Evolutionary conservation across 1,140 invertebrate genomes (phyloP).

Genomic region (Dendroctonus ponderosae): DNA sequence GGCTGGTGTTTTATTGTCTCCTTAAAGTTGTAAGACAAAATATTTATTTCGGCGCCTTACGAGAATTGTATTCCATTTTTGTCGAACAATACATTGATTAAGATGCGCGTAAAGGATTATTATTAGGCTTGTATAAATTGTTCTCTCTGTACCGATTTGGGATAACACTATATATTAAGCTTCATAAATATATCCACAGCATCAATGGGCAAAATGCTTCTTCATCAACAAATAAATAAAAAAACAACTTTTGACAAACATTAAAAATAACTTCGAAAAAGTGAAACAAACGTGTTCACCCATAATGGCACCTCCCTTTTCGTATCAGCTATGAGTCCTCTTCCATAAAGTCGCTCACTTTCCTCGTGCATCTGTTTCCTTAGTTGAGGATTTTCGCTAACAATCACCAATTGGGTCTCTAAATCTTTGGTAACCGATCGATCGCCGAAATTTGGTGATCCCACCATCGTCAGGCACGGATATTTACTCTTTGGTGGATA

Average conservation of each 20-base stretch:
- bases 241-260: neutral
- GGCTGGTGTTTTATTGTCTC: neutral
- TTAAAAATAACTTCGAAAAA: conserved; percentile 64
- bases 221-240: neutral
- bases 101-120: too few species aligned
- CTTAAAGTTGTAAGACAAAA: neutral
- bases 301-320: conserved; percentile 58
- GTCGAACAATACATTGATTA: too few species aligned
- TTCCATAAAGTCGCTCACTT: conserved; percentile 62
- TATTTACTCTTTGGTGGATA: conserved; percentile 64
- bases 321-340: conserved; percentile 57
- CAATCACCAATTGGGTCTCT: conserved; percentile 87
- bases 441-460: conserved; percentile 95
- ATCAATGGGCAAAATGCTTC: too few species aligned
- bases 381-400: conserved; percentile 77
- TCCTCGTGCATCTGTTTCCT: conserved; percentile 67
- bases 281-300: conserved; percentile 61
- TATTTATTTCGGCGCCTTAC: too few species aligned
- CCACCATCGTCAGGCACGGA: conserved; percentile 83
- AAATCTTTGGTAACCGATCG: conserved; percentile 88
- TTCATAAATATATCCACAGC: too few species aligned
- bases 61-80: too few species aligned
- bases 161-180: too few species aligned
- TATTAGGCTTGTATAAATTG: too few species aligned
- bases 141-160: too few species aligned